phyloP scores from a whole-genome alignment of 2,888 invertebrate species.

The Nephrotoma flavescens region DNA sequence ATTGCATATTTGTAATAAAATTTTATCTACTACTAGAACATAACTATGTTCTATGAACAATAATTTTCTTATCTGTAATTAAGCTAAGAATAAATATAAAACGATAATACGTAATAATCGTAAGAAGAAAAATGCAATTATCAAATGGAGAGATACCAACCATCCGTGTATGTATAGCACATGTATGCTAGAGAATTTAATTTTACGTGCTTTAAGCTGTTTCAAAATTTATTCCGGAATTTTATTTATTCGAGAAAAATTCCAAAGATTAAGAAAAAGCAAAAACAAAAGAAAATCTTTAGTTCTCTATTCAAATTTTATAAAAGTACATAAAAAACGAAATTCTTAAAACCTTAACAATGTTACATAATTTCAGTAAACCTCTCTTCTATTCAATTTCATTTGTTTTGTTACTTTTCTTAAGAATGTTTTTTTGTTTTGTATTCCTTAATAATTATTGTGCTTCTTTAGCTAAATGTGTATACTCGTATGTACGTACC shows the following conservation, averaged over 20 bases:
- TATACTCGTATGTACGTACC: neutral
- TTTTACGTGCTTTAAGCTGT: neutral
- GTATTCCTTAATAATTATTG: neutral
- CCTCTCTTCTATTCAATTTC: neutral
- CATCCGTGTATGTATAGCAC: neutral
- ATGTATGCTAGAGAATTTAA: neutral
- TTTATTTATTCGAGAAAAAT: neutral
- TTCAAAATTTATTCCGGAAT: neutral
- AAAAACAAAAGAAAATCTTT: neutral
- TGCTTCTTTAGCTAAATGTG: neutral
- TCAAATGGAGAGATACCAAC: neutral
- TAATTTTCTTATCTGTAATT: neutral
- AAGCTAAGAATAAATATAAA: neutral
- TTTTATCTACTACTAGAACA: neutral
- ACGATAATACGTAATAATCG: neutral
- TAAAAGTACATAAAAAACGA: neutral
- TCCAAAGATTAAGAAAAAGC: neutral
- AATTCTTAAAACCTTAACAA: neutral
- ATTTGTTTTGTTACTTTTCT: neutral
- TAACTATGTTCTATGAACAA: neutral
- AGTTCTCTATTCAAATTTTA: neutral
- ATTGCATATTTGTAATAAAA: neutral
- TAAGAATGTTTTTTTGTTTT: neutral
- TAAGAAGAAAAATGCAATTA: neutral
- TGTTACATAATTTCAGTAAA: neutral